phyloP scores from a whole-genome alignment of 2,888 invertebrate genomes.

The Caenorhabditis afra region DNA sequence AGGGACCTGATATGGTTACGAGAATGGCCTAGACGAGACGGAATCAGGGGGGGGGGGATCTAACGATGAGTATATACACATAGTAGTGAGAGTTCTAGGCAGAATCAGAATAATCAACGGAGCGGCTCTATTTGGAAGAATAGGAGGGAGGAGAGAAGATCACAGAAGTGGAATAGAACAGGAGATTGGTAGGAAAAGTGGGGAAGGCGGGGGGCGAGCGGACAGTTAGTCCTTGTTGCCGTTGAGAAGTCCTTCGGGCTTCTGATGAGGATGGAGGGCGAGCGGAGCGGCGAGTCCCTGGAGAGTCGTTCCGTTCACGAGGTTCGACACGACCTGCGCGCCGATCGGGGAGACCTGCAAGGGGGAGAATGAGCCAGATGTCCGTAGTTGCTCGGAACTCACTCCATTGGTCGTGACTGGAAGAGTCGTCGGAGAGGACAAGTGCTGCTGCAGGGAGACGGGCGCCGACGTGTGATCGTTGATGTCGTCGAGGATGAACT shows the following conservation, averaged over 20 bases:
- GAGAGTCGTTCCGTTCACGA: slow-evolving; percentile 38
- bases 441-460: slow-evolving; percentile 56
- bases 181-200: slow-evolving; percentile 27
- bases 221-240: slow-evolving; percentile 18
- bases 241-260: slow-evolving; percentile 17
- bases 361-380: no score
- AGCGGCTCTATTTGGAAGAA: neutral
- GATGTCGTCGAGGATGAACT: slow-evolving; percentile 79
- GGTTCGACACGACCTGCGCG: slow-evolving; percentile 21
- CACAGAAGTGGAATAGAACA: slow-evolving; percentile 51
- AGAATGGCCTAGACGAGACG: slow-evolving; percentile 45
- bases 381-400: no score
- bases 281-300: slow-evolving; percentile 38
- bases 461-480: slow-evolving; percentile 65
- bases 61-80: neutral
- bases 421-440: slow-evolving; percentile 58
- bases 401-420: slow-evolving; percentile 60
- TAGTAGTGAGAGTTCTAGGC: no score
- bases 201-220: neutral
- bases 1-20: slow-evolving; percentile 46
- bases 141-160: slow-evolving; percentile 16
- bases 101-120: neutral
- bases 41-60: neutral
- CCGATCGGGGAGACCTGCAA: slow-evolving; percentile 46
- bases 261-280: slow-evolving; percentile 32